Evolutionary conservation across 1,140 invertebrate genomes (phyloP).

Genomic region (Leptinotarsa defecta): DNA sequence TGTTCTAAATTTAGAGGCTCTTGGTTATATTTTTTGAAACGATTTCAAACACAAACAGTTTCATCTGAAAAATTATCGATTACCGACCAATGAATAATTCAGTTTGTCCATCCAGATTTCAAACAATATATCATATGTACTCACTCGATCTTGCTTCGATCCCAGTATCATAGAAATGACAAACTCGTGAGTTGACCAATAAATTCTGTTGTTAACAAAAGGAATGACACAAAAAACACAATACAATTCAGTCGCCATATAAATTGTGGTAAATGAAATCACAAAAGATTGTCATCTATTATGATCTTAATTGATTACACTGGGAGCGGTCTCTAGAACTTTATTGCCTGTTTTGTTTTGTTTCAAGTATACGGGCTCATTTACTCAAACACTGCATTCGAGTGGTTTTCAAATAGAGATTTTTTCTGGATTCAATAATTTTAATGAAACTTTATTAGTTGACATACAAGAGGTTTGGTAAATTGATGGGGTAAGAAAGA

Average conservation of each 20-base stretch:
- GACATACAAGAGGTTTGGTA: neutral
- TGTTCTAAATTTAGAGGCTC: too few relatives aligned
- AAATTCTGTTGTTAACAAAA: conserved; percentile 1
- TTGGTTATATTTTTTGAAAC: too few relatives aligned
- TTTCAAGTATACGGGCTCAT: conserved; percentile 26
- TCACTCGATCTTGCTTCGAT: neutral
- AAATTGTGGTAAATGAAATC: conserved; percentile 27
- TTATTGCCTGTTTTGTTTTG: conserved; percentile 15
- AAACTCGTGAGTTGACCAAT: neutral
- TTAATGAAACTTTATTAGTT: neutral
- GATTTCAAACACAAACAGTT: neutral
- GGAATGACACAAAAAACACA: conserved; percentile 21
- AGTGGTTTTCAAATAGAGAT: conserved; percentile 12
- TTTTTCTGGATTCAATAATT: conserved; percentile 11
- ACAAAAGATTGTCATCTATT: conserved; percentile 24
- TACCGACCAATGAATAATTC: too few relatives aligned
- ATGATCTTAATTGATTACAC: conserved; percentile 17
- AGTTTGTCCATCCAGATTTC: neutral
- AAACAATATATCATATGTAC: neutral
- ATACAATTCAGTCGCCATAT: conserved; percentile 22
- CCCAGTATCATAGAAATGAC: neutral
- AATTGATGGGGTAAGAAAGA: neutral
- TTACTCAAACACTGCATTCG: conserved; percentile 14
- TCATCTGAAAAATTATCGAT: neutral
- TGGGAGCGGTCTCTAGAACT: conserved; percentile 7